Percentiles rank a stretch among this genome's conserved stretches.
Conservation (phyloP, 2,888 invertebrate species). For the Macaria notata region DNA sequence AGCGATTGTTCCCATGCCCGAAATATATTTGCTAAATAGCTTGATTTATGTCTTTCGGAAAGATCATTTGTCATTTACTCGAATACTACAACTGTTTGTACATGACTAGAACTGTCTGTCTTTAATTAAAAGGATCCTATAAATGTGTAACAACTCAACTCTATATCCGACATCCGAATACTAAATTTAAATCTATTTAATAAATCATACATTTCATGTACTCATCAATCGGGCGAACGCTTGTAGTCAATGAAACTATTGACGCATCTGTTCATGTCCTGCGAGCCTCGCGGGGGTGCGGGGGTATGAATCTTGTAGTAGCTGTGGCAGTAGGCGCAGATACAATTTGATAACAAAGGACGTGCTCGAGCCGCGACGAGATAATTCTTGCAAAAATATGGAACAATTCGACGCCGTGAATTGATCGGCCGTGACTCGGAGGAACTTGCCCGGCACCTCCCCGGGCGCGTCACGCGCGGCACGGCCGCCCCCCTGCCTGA, state of each 20-base stretch:
- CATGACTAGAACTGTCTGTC: neutral
- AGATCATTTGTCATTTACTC: neutral
- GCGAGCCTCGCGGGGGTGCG: constrained; percentile 1
- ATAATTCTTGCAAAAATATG: constrained; percentile 26
- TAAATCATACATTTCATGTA: neutral
- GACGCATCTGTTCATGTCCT: constrained; percentile 5
- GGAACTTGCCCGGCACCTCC: constrained; percentile 12
- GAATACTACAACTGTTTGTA: neutral
- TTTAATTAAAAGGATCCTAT: neutral
- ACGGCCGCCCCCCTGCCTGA: too few species aligned
- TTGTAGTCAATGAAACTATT: neutral
- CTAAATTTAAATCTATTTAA: neutral
- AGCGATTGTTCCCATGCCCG: constrained; percentile 7
- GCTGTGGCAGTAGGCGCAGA: constrained; percentile 11
- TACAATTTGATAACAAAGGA: constrained; percentile 26
- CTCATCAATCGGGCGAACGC: neutral
- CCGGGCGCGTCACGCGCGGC: constrained; percentile 3
- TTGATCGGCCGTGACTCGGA: constrained; percentile 21
- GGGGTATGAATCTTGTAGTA: constrained; percentile 15
- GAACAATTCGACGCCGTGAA: constrained; percentile 20
- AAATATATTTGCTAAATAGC: too few species aligned
- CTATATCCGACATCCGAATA: neutral
- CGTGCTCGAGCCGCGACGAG: constrained; percentile 22
- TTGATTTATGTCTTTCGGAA: too few species aligned
- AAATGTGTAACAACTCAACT: neutral